These are phyloP conservation scores for Psix sp. DNA, from an alignment of 1,140 invertebrate genomes.

Conservation along the genomic window DNA sequence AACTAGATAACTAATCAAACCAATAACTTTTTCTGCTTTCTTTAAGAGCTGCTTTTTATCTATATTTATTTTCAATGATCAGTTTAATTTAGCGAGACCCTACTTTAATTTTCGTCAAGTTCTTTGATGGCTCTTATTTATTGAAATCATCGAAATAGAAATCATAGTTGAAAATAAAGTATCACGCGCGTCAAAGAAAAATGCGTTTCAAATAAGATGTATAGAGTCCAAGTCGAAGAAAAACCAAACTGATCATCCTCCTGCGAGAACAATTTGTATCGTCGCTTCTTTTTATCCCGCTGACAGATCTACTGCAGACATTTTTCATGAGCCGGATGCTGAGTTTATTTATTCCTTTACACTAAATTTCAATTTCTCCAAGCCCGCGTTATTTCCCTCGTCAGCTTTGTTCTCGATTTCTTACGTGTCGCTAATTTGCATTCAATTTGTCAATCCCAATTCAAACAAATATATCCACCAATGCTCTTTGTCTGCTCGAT, in stretches of 20 bases:
- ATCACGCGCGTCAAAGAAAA: slow-evolving; percentile 33
- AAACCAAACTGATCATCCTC: slow-evolving; percentile 59
- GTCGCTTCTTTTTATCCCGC: slow-evolving; percentile 56
- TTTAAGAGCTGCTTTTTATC: no score
- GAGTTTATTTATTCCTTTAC: slow-evolving; percentile 57
- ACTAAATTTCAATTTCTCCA: slow-evolving; percentile 50
- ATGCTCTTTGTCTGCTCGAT: neutral
- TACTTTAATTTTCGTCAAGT: no score
- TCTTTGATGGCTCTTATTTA: no score
- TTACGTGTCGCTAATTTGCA: slow-evolving; percentile 1
- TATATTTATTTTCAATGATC: no score
- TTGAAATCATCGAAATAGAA: no score
- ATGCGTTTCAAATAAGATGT: slow-evolving; percentile 56
- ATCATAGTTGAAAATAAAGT: slow-evolving; percentile 57
- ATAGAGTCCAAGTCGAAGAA: slow-evolving; percentile 38
- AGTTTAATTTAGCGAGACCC: no score
- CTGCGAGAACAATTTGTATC: slow-evolving; percentile 58
- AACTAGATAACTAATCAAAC: no score
- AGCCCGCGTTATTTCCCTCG: neutral
- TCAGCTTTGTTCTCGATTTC: neutral
- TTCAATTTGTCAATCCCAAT: neutral
- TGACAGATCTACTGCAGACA: slow-evolving; percentile 60
- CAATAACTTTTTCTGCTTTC: no score
- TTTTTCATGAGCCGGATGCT: slow-evolving; percentile 59
- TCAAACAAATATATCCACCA: neutral